These are phyloP conservation scores for Strix aluco DNA, from an alignment of 2,113 vertebrate genomes.

Conservation along the genomic window DNA sequence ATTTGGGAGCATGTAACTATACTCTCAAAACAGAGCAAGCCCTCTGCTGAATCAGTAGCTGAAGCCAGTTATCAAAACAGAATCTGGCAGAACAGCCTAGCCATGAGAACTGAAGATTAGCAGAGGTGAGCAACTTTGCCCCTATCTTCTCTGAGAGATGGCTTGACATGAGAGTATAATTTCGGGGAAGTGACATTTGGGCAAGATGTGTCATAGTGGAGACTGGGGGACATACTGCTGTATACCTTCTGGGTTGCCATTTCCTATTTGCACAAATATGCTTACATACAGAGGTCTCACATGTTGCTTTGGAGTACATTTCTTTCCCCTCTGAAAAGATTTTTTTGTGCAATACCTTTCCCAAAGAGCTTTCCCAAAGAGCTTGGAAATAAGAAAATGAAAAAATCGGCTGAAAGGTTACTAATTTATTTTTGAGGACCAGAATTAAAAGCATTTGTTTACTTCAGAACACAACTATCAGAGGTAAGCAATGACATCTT, in stretches of 20 bases:
- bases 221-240: background rate
- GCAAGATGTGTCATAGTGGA: background rate
- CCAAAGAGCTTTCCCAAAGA: background rate
- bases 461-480: background rate
- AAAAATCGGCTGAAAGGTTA: background rate
- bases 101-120: constrained; percentile 26
- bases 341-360: background rate
- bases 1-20: constrained; percentile 9
- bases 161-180: background rate
- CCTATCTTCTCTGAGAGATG: background rate
- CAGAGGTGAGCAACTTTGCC: constrained; percentile 52
- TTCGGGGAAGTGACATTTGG: background rate
- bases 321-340: background rate
- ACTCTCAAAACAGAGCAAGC: background rate
- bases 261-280: background rate
- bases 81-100: background rate
- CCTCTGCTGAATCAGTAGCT: constrained; percentile 18
- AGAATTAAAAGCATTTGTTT: background rate
- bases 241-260: background rate
- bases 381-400: background rate
- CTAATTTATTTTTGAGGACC: background rate
- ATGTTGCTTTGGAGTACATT: background rate
- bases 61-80: constrained; percentile 22
- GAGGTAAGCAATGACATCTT: background rate
- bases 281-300: background rate